Percentiles rank a stretch among this genome's conserved stretches.
Conservation (phyloP, 1,140 invertebrate genomes). For the Spodoptera frugiperda region DNA sequence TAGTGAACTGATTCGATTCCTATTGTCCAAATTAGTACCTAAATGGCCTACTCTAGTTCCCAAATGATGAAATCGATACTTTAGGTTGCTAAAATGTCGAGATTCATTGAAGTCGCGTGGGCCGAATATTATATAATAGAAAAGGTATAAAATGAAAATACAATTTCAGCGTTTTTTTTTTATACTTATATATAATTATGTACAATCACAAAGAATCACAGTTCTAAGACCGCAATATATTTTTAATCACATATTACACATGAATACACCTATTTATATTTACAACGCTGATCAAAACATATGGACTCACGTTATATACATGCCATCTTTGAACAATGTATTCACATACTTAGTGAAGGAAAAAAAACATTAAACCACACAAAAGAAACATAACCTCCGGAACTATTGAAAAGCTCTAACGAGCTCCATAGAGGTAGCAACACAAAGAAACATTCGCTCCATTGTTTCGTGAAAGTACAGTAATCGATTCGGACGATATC, state of each 20-base stretch:
- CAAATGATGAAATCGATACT: conserved; percentile 6
- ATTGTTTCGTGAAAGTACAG: conserved; percentile 24
- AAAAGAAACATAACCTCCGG: not conserved
- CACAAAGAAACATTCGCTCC: conserved; percentile 15
- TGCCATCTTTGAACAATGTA: no score
- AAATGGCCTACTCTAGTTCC: conserved; percentile 20
- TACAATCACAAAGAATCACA: no score
- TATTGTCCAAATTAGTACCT: not conserved
- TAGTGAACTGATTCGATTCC: not conserved
- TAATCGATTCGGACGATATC: conserved; percentile 14
- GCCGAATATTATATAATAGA: no score
- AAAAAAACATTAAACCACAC: not conserved
- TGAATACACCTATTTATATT: no score
- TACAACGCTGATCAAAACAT: no score
- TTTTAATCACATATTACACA: no score
- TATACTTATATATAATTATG: no score
- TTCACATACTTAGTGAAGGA: not conserved
- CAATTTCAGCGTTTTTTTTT: no score
- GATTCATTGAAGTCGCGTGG: no score
- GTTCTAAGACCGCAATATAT: no score
- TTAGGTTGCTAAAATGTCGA: not conserved
- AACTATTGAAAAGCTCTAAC: not conserved
- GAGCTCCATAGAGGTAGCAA: not conserved
- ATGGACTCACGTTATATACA: no score
- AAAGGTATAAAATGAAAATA: no score